These are phyloP conservation scores for Apteryx owenii DNA, from an alignment of 2,113 vertebrate genomes.

Conservation along the genomic window DNA sequence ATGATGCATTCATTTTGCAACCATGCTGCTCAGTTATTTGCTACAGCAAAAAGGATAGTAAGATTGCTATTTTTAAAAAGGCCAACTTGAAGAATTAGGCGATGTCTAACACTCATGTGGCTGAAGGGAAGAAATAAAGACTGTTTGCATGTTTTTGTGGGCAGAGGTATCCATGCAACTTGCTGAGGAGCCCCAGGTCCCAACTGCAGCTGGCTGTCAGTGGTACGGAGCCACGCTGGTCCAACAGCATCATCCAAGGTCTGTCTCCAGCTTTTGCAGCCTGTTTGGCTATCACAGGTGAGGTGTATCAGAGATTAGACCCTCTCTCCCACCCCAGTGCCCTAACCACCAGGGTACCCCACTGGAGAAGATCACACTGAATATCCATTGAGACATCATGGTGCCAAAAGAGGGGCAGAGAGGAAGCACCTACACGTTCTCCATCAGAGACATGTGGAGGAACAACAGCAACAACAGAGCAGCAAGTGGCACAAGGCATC, in stretches of 20 bases:
- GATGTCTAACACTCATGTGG: background rate
- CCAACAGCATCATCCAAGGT: background rate
- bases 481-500: background rate
- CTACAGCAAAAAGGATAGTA: background rate
- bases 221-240: accelerated
- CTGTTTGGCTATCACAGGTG: background rate
- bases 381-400: background rate
- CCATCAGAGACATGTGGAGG: background rate
- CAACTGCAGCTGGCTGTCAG: background rate
- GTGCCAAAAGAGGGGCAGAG: background rate
- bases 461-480: background rate
- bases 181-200: background rate
- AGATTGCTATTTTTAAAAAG: background rate
- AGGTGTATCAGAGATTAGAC: background rate
- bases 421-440: accelerated
- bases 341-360: background rate
- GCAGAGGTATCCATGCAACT: background rate
- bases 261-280: background rate
- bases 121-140: background rate
- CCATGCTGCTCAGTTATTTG: background rate
- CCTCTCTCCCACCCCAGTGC: background rate
- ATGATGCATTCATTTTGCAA: background rate
- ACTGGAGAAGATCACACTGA: background rate
- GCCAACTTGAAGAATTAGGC: background rate
- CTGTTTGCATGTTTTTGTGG: background rate